Evolutionary conservation across 2,113 vertebrate genomes (phyloP).

Genomic region (Calonectris borealis): DNA sequence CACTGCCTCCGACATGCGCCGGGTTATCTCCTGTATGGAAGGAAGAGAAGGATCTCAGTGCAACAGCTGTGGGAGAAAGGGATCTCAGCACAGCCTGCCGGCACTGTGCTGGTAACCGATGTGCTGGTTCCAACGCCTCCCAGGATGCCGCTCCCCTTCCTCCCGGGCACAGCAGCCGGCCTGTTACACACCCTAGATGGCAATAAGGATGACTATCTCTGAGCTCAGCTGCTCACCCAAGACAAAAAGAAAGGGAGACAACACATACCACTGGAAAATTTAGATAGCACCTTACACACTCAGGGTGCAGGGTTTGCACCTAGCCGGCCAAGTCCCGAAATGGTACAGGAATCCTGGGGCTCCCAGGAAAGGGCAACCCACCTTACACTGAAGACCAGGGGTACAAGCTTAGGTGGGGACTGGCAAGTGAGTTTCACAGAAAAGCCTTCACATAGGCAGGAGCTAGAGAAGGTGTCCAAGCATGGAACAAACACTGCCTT

Average conservation of each 20-base stretch:
- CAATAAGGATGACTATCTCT: neutral
- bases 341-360: neutral
- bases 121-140: neutral
- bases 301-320: neutral
- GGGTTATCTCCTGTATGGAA: slow-evolving; percentile 67
- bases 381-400: neutral
- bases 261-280: neutral
- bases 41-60: neutral
- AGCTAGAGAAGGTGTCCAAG: neutral
- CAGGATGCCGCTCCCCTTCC: neutral
- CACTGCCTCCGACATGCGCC: slow-evolving; percentile 61
- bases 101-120: neutral
- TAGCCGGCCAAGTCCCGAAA: neutral
- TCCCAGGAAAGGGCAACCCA: neutral
- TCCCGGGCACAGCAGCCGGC: neutral
- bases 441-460: neutral
- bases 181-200: neutral
- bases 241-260: neutral
- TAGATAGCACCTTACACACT: neutral
- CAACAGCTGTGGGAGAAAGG: neutral
- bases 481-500: neutral
- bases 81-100: neutral
- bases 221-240: neutral
- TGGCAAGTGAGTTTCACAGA: neutral
- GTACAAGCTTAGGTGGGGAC: no score